Evolutionary conservation across 2,113 vertebrate genomes (phyloP).

Genomic region (Coptodon bakossiorum): DNA sequence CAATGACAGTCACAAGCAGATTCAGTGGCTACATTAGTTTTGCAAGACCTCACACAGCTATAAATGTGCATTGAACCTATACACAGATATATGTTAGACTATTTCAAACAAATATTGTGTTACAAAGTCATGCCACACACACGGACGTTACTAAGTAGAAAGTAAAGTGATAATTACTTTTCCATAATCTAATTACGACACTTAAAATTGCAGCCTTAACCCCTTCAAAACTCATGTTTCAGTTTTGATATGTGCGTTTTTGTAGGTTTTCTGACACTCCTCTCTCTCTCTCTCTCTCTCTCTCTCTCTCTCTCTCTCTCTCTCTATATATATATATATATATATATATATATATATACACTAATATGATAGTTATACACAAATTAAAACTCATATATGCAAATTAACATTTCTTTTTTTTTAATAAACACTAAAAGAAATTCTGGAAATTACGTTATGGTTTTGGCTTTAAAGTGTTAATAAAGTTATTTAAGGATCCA

Average conservation of each 20-base stretch:
- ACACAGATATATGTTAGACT: background rate
- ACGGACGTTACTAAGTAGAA: background rate
- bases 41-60: background rate
- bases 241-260: background rate
- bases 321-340: too few species aligned
- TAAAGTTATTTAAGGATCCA: background rate
- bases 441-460: background rate
- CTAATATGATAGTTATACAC: too few species aligned
- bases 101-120: background rate
- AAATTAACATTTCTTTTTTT: background rate
- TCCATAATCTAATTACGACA: background rate
- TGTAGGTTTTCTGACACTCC: background rate
- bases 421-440: background rate
- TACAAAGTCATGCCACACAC: background rate
- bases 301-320: too few species aligned
- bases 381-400: background rate
- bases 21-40: constrained; percentile 20
- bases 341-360: too few species aligned
- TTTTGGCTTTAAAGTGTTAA: background rate
- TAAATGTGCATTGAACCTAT: background rate
- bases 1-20: background rate
- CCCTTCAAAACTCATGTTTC: background rate
- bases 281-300: too few species aligned
- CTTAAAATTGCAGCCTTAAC: background rate
- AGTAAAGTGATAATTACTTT: background rate